Percentiles rank a stretch among this genome's conserved stretches.
Evolutionary conservation across 92 coral and sea anemone species (phyloP).

Genomic region (Porites cylindrica): DNA sequence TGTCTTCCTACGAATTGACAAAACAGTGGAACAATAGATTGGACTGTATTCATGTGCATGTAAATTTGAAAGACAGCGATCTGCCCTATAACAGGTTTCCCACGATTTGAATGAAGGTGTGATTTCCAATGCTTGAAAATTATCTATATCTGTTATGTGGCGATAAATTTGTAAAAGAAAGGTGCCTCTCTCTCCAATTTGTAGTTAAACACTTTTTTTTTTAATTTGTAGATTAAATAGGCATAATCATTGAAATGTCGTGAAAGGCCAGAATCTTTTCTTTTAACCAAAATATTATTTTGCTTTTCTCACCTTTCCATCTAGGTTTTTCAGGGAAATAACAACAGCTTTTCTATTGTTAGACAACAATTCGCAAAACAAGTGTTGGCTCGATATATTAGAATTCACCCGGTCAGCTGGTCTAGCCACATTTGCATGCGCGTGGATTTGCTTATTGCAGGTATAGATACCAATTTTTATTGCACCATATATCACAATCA

Average conservation of each 20-base stretch:
- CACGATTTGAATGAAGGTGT: too few species aligned
- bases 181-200: too few species aligned
- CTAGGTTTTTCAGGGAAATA: constrained; percentile 28
- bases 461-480: background rate
- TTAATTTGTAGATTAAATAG: too few species aligned
- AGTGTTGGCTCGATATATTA: constrained; percentile 21
- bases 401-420: constrained; percentile 39
- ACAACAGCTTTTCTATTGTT: constrained; percentile 17
- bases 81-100: too few species aligned
- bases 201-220: too few species aligned
- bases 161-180: too few species aligned
- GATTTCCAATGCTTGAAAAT: too few species aligned
- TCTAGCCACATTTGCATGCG: constrained; percentile 35
- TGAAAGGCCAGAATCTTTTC: too few species aligned
- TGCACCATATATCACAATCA: too few species aligned
- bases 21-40: background rate
- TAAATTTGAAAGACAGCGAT: too few species aligned
- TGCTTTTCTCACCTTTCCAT: background rate
- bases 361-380: background rate
- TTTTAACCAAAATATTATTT: background rate
- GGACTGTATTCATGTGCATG: background rate
- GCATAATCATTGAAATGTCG: too few species aligned
- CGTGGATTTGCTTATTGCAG: constrained; percentile 22
- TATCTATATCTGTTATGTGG: too few species aligned
- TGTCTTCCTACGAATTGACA: background rate